Percentiles rank a stretch among this genome's conserved stretches.
These are phyloP conservation scores for Drosophila arawakana DNA, from an alignment of 1,140 invertebrate genomes.

Conservation along the genomic window DNA sequence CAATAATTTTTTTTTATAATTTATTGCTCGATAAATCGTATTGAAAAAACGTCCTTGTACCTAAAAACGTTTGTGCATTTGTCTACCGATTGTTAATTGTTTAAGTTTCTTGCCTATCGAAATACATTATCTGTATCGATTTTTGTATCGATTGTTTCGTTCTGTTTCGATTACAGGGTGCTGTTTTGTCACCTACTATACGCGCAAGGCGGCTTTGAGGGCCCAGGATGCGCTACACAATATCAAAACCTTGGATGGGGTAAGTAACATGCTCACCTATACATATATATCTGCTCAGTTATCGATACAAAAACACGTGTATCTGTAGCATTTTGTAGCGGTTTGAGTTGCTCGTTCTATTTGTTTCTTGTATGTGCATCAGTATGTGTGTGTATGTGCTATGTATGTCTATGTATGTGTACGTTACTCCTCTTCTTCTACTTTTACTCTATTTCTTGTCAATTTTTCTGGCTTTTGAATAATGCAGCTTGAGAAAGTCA, in stretches of 20 bases:
- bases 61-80: constrained; percentile 57
- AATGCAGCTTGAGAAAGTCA: constrained; percentile 80
- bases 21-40: constrained; percentile 10
- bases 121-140: constrained; percentile 44
- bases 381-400: constrained; percentile 29
- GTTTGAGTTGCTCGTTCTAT: constrained; percentile 45
- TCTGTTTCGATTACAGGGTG: constrained; percentile 98
- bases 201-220: constrained; percentile 97
- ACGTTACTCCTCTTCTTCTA: constrained; percentile 5
- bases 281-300: not conserved
- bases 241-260: constrained; percentile 98
- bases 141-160: constrained; percentile 79
- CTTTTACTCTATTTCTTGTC: constrained; percentile 31
- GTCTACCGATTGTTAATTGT: constrained; percentile 58
- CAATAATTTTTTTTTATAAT: constrained; percentile 1
- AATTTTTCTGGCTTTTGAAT: constrained; percentile 55
- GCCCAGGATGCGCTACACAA: constrained; percentile 99
- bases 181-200: constrained; percentile 99
- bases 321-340: constrained; percentile 21
- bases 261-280: constrained; percentile 87
- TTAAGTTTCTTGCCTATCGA: constrained; percentile 21
- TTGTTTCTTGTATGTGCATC: constrained; percentile 28
- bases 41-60: constrained; percentile 50
- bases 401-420: constrained; percentile 27
- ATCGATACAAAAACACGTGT: constrained; percentile 5